These are phyloP conservation scores for Maylandia zebra DNA, from an alignment of 2,113 vertebrate genomes.

Conservation along the genomic window DNA sequence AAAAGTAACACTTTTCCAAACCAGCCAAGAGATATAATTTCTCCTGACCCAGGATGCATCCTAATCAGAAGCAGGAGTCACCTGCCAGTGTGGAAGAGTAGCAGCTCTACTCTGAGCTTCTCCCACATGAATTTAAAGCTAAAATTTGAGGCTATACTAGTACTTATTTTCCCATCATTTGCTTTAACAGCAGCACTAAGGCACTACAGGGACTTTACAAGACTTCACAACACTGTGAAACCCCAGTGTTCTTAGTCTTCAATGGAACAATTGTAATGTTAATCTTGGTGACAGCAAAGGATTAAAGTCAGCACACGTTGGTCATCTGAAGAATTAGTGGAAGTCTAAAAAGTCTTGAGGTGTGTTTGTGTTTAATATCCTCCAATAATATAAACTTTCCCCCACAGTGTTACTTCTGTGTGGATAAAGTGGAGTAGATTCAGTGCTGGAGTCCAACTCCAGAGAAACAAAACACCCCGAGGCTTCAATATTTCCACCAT, in stretches of 20 bases:
- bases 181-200: background rate
- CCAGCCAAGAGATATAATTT: background rate
- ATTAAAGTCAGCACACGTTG: background rate
- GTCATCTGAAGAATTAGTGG: background rate
- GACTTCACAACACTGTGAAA: background rate
- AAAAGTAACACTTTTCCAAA: background rate
- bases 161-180: fast-evolving
- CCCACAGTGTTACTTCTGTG: background rate
- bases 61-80: background rate
- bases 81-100: background rate
- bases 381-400: background rate
- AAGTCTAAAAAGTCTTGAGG: background rate
- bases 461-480: background rate
- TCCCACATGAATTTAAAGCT: background rate
- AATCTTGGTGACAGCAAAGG: background rate
- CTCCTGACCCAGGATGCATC: background rate
- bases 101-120: background rate
- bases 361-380: background rate
- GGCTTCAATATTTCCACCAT: background rate
- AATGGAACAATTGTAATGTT: background rate
- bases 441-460: background rate
- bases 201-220: background rate
- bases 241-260: background rate
- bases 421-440: background rate
- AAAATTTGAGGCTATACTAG: fast-evolving